Base-by-base conservation (phyloP, 2,888 invertebrate genomes). In the Pyralis farinalis region DNA sequence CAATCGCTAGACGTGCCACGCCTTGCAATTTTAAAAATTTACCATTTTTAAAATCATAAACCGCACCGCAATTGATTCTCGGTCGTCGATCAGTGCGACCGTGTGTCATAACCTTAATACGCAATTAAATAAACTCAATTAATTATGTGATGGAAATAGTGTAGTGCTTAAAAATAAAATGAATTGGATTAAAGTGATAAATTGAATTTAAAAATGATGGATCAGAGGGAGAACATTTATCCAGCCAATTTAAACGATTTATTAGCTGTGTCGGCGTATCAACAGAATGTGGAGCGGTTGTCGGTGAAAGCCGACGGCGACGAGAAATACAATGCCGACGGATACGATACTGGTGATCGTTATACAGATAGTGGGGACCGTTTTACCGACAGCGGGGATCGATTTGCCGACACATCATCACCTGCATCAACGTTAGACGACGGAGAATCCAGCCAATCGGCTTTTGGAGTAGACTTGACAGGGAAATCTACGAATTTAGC, bases 401-500 rank as follows among this genome's bases (percentile, higher is more conserved):
- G 68, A 10, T 61, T 51, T 37, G 59, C 51, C 4, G 77, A 82
- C 37, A 51, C 71, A 1, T 75, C 78, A 0, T 63, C 87, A 0
- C 86, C 86, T 0, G 73, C 68, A 0, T 86, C 88, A 0, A 78
- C 81, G 0, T 42, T 82, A 4, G 87, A 86, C 5, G 87, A 87
- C 20, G 80, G 73, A 0, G 83, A 85, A 42, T 76, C 74, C 40
- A 73, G 76, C 25, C 74, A 85, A 30, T 83, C 81, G 5, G 69
- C 78, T 0, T 83, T 76, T 42, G 88, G 87, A 1, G 88, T 87
- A 1, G 88, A 88, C 44, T 61, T 88, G 53, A 82, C 82, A 0
- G 87, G 85, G 0, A 88, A 87, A 55, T 70, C 70, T 0, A 85
- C 84, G 0, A 78, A 71, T 66, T 75, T 88, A 47, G 81, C 72